These are phyloP conservation scores for Spondyliosoma cantharus DNA, from an alignment of 2,797 vertebrate genomes.

Conservation along the genomic window DNA sequence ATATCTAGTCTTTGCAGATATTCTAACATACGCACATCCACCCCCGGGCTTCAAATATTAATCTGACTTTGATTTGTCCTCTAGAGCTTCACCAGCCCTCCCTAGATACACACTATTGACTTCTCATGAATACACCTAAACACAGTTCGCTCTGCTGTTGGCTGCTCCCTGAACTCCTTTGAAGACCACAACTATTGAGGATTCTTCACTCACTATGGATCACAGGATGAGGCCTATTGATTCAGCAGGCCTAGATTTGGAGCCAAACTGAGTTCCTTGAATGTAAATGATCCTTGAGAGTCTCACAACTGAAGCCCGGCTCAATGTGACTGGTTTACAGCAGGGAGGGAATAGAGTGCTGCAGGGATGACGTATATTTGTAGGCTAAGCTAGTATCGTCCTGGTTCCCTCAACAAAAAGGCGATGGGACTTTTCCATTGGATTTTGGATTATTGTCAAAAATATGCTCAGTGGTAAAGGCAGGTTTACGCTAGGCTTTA, in stretches of 20 bases:
- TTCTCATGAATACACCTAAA: slow-evolving; percentile 53
- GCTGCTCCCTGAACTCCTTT: slow-evolving; percentile 68
- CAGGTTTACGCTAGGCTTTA: too few species aligned
- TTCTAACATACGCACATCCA: slow-evolving; percentile 28
- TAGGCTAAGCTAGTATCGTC: too few species aligned
- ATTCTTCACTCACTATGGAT: slow-evolving; percentile 60
- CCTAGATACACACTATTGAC: slow-evolving; percentile 56
- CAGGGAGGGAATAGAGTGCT: neutral
- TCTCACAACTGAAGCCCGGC: slow-evolving; percentile 34
- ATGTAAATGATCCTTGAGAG: slow-evolving; percentile 62
- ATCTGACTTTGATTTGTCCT: slow-evolving; percentile 72
- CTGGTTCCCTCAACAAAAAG: too few species aligned
- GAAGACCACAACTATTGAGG: slow-evolving; percentile 66
- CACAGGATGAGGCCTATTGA: slow-evolving; percentile 65
- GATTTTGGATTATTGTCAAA: too few species aligned
- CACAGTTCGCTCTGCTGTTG: slow-evolving; percentile 49
- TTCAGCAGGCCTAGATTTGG: slow-evolving; percentile 52
- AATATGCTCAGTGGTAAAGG: too few species aligned
- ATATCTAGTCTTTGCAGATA: slow-evolving; percentile 34
- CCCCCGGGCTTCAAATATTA: slow-evolving; percentile 55
- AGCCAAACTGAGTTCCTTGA: slow-evolving; percentile 49
- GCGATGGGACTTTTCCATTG: too few species aligned
- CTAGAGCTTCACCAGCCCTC: slow-evolving; percentile 43
- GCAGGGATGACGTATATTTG: too few species aligned
- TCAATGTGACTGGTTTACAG: slow-evolving; percentile 22